Percentiles rank a stretch among this genome's conserved stretches.
These are phyloP conservation scores for Trachurus trachurus DNA, from an alignment of 2,797 vertebrate species.

Conservation along the genomic window DNA sequence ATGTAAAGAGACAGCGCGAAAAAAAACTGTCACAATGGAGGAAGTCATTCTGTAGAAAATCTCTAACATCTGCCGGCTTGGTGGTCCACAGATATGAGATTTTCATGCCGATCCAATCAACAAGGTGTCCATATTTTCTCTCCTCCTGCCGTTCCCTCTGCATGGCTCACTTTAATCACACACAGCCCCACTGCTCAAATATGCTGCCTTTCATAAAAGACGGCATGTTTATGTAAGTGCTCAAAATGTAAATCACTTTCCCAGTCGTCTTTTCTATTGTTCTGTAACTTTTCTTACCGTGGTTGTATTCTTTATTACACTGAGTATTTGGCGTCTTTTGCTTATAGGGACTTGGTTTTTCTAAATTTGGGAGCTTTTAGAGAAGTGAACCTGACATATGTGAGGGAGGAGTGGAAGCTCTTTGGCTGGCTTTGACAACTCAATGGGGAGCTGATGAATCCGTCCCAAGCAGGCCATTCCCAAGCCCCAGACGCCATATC, in stretches of 20 bases:
- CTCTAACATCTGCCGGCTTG: conserved; percentile 74
- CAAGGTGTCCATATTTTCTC: conserved; percentile 62
- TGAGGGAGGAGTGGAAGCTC: conserved; percentile 74
- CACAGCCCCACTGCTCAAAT: conserved; percentile 26
- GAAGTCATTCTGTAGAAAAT: conserved; percentile 54
- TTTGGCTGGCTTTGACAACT: conserved; percentile 80
- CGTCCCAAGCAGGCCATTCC: conserved; percentile 75
- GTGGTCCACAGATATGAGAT: conserved; percentile 51
- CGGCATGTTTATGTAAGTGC: conserved; percentile 31
- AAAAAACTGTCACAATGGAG: conserved; percentile 49
- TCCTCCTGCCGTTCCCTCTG: conserved; percentile 36
- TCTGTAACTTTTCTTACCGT: conserved; percentile 25
- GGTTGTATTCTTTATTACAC: conserved; percentile 36
- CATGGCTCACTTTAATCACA: conserved; percentile 60
- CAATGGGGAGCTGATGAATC: conserved; percentile 82
- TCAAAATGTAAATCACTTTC: conserved; percentile 54
- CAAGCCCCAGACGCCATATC: conserved; percentile 81
- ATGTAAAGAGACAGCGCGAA: conserved; percentile 49
- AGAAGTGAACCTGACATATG: conserved; percentile 71
- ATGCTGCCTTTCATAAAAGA: conserved; percentile 40
- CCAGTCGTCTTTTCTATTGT: conserved; percentile 6
- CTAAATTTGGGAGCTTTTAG: conserved; percentile 53
- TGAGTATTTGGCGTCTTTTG: conserved; percentile 17
- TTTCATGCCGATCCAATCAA: conserved; percentile 63
- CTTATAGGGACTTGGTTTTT: conserved; percentile 26